A percentile compares a stretch with the other conserved stretches of the same genome.
phyloP scores from a whole-genome alignment of 92 coral and sea anemone species.

The Muricea muricata region DNA sequence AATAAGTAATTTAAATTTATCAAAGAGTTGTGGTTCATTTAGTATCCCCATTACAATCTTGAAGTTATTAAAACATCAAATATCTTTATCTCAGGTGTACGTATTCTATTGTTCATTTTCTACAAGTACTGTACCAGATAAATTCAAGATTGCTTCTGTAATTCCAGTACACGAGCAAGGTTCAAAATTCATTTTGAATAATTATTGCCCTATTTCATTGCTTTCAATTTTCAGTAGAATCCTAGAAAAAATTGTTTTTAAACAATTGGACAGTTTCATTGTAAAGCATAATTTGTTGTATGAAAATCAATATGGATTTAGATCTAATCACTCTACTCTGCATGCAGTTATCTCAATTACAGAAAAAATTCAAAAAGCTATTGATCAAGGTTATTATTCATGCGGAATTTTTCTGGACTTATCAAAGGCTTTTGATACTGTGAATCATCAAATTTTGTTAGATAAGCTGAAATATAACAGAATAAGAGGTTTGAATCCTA shows the following conservation, averaged over 20 bases:
- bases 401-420: constrained; percentile 61
- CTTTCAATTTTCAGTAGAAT: constrained; percentile 33
- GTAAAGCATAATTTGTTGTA: constrained; percentile 28
- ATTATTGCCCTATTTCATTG: constrained; percentile 35
- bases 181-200: constrained; percentile 15
- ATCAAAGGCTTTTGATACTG: too few relatives aligned
- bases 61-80: constrained; percentile 35
- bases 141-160: constrained; percentile 28
- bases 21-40: constrained; percentile 35
- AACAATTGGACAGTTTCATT: constrained; percentile 18
- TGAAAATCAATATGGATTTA: constrained; percentile 40
- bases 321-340: constrained; percentile 37
- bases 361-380: constrained; percentile 45
- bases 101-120: constrained; percentile 46
- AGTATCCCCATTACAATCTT: constrained; percentile 36
- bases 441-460: too few relatives aligned
- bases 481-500: constrained; percentile 67
- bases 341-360: constrained; percentile 48
- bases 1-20: constrained; percentile 15
- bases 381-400: constrained; percentile 50
- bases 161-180: constrained; percentile 57
- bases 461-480: constrained; percentile 63
- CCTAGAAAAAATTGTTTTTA: constrained; percentile 39
- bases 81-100: constrained; percentile 25
- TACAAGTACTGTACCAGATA: constrained; percentile 47